A percentile compares a stretch with the other conserved stretches of the same genome.
Evolutionary conservation across 2,797 vertebrate genomes (phyloP).

Genomic region (Lagodon rhomboides): DNA sequence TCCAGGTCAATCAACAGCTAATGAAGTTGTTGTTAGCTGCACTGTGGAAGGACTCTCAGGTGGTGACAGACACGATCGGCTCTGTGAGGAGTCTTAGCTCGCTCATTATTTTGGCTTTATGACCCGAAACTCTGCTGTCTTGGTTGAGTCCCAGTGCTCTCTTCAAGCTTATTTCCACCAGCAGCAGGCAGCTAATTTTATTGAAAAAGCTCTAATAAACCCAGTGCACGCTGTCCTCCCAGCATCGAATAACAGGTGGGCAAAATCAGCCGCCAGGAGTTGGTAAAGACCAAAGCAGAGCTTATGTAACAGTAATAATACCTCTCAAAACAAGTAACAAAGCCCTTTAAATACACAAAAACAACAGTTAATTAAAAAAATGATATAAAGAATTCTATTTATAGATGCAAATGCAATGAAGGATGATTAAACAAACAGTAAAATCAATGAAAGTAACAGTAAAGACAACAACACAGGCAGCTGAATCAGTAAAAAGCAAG

Average conservation of each 20-base stretch:
- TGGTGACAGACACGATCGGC: background rate
- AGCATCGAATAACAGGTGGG: background rate
- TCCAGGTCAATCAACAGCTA: too few relatives aligned
- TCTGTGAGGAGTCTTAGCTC: background rate
- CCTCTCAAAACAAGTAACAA: too few relatives aligned
- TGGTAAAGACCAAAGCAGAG: background rate
- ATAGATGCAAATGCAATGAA: too few relatives aligned
- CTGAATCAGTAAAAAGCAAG: too few relatives aligned
- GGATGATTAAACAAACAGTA: too few relatives aligned
- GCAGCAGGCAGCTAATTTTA: background rate
- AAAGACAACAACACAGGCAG: too few relatives aligned
- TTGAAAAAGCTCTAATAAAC: background rate
- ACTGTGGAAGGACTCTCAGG: background rate
- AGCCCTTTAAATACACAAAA: too few relatives aligned
- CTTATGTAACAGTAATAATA: background rate
- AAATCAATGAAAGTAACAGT: too few relatives aligned
- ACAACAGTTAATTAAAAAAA: too few relatives aligned
- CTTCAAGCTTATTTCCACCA: conserved; percentile 3
- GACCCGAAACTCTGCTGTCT: background rate
- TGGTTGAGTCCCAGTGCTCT: background rate
- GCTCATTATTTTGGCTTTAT: background rate
- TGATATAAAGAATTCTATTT: too few relatives aligned
- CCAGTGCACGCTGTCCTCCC: background rate
- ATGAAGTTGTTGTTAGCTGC: background rate
- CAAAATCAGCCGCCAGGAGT: background rate